Base-by-base conservation (phyloP, 2,888 invertebrate genomes). In the Sphaerophoria taeniata region DNA sequence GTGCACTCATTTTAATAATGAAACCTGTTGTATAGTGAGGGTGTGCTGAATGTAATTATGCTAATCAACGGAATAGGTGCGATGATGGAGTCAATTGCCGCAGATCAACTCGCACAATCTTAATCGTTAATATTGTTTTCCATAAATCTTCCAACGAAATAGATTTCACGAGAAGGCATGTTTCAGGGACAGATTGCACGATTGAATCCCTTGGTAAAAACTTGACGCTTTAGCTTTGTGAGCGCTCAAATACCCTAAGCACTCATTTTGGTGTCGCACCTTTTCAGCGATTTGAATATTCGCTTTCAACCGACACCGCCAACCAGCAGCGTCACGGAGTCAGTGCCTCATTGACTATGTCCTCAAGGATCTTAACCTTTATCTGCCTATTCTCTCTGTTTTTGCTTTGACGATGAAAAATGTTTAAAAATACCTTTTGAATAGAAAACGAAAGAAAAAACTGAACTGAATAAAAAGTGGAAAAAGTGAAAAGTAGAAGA, bases 231-330 rank as follows among this genome's bases (percentile, higher is more conserved):
- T 36, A n/a, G n/a, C n/a, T n/a, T n/a, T n/a, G n/a, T n/a, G n/a
- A n/a, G 45, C 47, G 55, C 55, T 55, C 73, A 31, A 73, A 58
- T 72, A 61, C 67, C 45, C 31, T 36, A 60, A 79, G 67, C 36
- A 67, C 73, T 67, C 70, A 49, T 80, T 80, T 63, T 24, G 56
- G 43, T 61, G 63, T 70, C 63, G 67, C 63, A 69, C 55, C 61
- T 69, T 60, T 69, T 69, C 74, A 56, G 51, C 63, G 70, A 80
- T 70, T 75, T 70, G 49, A 55, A 56, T 74, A 4, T 14, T 63
- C 63, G 14, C 39, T 36, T 71, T 45, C 75, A 31, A 75, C 65
- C 34, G 71, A 70, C 24, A 24, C 2, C 2, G 24, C 1, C 24
- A 58, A 45, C 65, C 43, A 43, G 9, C 43, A 12, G 9, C 9